Base-by-base conservation (phyloP, 35 echinoderm and acorn worm genomes). In the Diadema setosum region DNA sequence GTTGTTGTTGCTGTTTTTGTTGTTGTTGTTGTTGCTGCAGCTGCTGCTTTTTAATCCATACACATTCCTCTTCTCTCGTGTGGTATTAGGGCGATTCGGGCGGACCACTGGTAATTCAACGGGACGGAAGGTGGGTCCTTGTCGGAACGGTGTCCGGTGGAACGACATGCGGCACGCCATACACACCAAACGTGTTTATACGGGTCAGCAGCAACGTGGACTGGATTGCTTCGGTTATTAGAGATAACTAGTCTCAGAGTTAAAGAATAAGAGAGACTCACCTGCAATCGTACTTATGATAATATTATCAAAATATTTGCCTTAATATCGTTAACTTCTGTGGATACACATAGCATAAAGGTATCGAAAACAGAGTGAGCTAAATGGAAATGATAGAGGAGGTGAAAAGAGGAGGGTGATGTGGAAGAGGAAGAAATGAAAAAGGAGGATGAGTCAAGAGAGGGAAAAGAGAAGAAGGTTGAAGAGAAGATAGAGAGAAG, bases 51-150 rank as follows among this genome's bases (percentile, higher is more conserved):
- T 9, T 52, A 52, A 9, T 9, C 48, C 9, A 9, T 52, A 11
- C 48, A n/a, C n/a, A n/a, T n/a, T 52, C 48, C 48, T n/a, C 9
- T 52, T 52, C 48, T 11, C 48, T n/a, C n/a, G n/a, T n/a, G n/a
- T n/a, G n/a, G n/a, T n/a, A n/a, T n/a, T n/a, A 76, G 70, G 70
- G 70, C 24, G 70, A 76, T 76, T 76, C 70, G 37, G 70, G 70
- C 4, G 70, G 70, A 11, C 70, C 70, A 16, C 25, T 35, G 5
- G 70, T 76, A n/a, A n/a, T 36, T 24, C 33, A 76, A 35, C 37
- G 70, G 37, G 1, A 4, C 17, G 70, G 70, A 3, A 36, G 36
- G 12, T 76, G 70, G 70, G 24, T 35, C 15, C 27, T 76, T 2
- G 36, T 76, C 12, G 70, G 70, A 2, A 43, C 70, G 17, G 70